A percentile compares a stretch with the other conserved stretches of the same genome.
These are phyloP conservation scores for Yponomeuta malinellus DNA, from an alignment of 2,888 invertebrate species.

Conservation along the genomic window DNA sequence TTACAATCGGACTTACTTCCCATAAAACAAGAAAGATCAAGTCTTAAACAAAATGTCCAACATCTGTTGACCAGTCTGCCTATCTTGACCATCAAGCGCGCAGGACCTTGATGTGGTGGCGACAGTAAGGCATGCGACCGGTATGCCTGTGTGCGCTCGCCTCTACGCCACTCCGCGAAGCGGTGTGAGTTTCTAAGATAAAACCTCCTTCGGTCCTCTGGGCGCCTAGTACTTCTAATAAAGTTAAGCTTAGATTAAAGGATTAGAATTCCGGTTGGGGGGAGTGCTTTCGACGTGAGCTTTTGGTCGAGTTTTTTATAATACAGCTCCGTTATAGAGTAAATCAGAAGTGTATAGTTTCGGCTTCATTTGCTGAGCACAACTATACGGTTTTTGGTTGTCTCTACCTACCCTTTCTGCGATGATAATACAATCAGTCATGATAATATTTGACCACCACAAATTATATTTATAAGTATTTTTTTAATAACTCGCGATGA, in stretches of 20 bases:
- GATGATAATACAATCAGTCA: too few species aligned
- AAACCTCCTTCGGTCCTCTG: conserved; percentile 12
- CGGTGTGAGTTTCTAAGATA: background rate
- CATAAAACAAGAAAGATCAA: too few species aligned
- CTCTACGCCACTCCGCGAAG: background rate
- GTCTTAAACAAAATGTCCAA: too few species aligned
- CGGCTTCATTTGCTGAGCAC: too few species aligned
- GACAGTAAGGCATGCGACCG: background rate
- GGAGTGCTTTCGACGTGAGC: background rate
- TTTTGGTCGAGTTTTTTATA: background rate
- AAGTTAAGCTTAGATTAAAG: conserved; percentile 16
- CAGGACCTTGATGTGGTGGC: background rate
- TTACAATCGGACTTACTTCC: too few species aligned
- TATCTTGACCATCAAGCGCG: background rate
- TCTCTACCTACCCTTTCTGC: too few species aligned
- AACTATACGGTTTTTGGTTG: too few species aligned
- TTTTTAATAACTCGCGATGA: too few species aligned
- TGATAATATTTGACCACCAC: too few species aligned
- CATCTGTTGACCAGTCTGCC: too few species aligned
- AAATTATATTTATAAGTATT: too few species aligned
- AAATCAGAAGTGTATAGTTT: too few species aligned
- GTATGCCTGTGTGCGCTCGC: conserved; percentile 9
- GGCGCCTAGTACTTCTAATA: conserved; percentile 16
- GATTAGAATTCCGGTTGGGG: conserved; percentile 12
- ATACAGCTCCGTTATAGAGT: background rate